These are phyloP conservation scores for Tipula lateralis DNA, from an alignment of 2,888 invertebrate species.

Conservation along the genomic window DNA sequence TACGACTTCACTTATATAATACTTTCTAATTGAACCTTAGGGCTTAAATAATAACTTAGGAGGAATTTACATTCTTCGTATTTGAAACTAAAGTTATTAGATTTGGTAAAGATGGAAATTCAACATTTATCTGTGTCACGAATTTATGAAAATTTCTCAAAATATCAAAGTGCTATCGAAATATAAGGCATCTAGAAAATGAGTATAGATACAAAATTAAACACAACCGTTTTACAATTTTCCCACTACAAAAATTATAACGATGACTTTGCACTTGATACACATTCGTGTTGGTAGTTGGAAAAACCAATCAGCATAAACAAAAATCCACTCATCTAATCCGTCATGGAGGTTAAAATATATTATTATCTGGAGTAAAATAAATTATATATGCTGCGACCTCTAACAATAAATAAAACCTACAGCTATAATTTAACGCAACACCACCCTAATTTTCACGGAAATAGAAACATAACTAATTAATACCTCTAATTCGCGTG, in stretches of 20 bases:
- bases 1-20: no score
- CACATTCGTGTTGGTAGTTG: neutral
- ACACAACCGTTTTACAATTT: no score
- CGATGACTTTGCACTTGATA: neutral
- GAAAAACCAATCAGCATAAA: neutral
- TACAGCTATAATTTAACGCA: neutral
- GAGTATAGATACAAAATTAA: no score
- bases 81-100: no score
- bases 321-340: neutral
- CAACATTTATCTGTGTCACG: no score
- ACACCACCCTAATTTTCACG: constrained; percentile 19
- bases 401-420: neutral
- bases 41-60: no score
- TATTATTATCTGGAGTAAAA: neutral
- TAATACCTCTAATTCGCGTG: neutral
- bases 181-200: no score
- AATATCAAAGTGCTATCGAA: no score
- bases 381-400: neutral
- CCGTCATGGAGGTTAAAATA: neutral
- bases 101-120: no score
- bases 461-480: constrained; percentile 24
- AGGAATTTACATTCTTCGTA: no score
- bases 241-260: neutral
- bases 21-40: no score
- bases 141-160: no score